phyloP scores from a whole-genome alignment of 2,888 invertebrate species.

The Trypoxylon attenuatum region DNA sequence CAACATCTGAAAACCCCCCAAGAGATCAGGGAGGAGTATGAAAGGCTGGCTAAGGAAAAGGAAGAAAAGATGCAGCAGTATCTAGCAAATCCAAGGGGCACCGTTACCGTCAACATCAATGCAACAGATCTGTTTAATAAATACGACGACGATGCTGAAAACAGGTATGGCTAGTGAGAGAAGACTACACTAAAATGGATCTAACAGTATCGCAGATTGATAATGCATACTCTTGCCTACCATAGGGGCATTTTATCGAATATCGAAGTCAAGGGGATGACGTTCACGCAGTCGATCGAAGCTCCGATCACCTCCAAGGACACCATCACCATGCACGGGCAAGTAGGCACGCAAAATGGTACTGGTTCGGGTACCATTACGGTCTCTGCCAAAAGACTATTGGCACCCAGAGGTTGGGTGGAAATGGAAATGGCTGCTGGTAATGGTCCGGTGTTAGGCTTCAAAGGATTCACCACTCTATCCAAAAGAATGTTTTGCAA shows the following conservation, averaged over 20 bases:
- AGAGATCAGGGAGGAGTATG: conserved; percentile 98
- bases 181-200: background rate
- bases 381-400: conserved; percentile 84
- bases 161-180: conserved; percentile 71
- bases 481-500: conserved; percentile 86
- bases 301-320: conserved; percentile 92
- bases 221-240: conserved; percentile 14
- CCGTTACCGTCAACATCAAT: conserved; percentile 90
- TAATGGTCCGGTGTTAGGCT: conserved; percentile 85
- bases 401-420: conserved; percentile 90
- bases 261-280: conserved; percentile 95
- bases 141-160: conserved; percentile 84
- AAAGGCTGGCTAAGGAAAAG: conserved; percentile 87
- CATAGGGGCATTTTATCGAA: conserved; percentile 80
- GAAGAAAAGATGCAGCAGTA: conserved; percentile 92
- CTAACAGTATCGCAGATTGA: background rate
- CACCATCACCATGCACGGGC: conserved; percentile 88
- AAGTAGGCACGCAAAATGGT: conserved; percentile 91
- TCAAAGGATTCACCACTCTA: conserved; percentile 87
- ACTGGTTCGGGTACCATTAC: conserved; percentile 87
- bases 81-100: conserved; percentile 93
- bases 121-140: conserved; percentile 94
- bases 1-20: conserved; percentile 93
- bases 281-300: conserved; percentile 94
- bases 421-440: conserved; percentile 91